Percentiles rank a stretch among this genome's conserved stretches.
phyloP scores from a whole-genome alignment of 2,797 vertebrate species.

The Artibeus lituratus region DNA sequence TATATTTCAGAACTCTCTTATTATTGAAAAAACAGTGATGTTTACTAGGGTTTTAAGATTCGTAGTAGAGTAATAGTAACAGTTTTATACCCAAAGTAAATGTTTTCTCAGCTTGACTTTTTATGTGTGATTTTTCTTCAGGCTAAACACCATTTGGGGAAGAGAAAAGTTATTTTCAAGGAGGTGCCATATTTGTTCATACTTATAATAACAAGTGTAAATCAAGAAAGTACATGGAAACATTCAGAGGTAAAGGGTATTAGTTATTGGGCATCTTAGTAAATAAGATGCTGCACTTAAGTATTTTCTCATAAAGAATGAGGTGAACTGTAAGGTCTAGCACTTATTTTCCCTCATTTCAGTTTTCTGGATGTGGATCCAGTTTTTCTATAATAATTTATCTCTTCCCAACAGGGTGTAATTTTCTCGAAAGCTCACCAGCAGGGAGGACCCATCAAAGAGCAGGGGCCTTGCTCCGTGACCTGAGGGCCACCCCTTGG shows the following conservation, averaged over 20 bases:
- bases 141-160: not conserved
- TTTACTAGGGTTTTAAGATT: not conserved
- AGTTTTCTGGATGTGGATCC: not conserved
- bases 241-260: not conserved
- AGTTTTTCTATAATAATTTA: not conserved
- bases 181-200: not conserved
- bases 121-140: conserved; percentile 32
- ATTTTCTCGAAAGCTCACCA: not conserved
- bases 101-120: not conserved
- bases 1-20: not conserved
- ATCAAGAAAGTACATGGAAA: not conserved
- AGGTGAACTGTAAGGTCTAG: not conserved
- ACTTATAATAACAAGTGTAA: not conserved
- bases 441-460: accelerated
- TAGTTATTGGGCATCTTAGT: not conserved
- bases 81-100: not conserved
- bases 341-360: not conserved
- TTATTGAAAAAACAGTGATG: not conserved
- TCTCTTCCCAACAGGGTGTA: not conserved
- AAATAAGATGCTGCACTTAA: not conserved
- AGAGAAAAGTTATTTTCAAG: not conserved
- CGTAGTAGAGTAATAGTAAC: not conserved
- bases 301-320: not conserved
- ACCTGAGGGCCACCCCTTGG: no score
- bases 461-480: accelerated